Evolutionary conservation across 1,140 invertebrate genomes (phyloP), one percentile per base, ranked within the genome.

Genomic region (Liolophura sinensis): DNA sequence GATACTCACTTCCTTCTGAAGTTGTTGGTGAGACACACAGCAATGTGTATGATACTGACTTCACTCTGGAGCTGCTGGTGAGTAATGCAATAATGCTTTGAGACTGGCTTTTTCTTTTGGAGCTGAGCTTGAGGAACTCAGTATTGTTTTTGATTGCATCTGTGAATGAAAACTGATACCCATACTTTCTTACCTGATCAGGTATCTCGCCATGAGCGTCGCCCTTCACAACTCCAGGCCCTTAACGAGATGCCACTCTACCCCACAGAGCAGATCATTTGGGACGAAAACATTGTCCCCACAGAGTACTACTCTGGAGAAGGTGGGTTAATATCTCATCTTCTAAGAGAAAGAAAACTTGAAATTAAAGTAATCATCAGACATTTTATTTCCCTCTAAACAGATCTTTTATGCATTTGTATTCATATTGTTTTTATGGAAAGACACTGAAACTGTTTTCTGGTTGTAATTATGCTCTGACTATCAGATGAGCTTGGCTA

Each of bases 281-380:
- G 98, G 98, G 95, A 99, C 85, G 96, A 99, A 82, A 99, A 98
- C 80, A 90, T 99, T 47, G 97, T 99, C 0, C 98, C 98, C 0
- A 94, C 93, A 0, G 96, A 99, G 76, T 98, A 97, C 84, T 98
- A 94, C 85, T 95, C 93, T 60, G 95, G 95, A 0, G 96, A 99
- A 83, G 94, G 83, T 85, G 67, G 69, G 68, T 67, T 48, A 40
- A 56, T 15, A 7, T 31, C 25, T 31, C 16, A 31, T 31, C 40
- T 15, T 60, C 14, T 31, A 14, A 40, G 1, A 15, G 20, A 20
- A 61, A 31, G 27, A 52, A 12, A 40, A 5, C 54, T 31, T 40
- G 31, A 40, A 40, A 40, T 40, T n/a, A n/a, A n/a, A n/a, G n/a
- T n/a, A n/a, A n/a, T n/a, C n/a, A n/a, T n/a, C n/a, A n/a, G n/a